Conservation (phyloP, 2,797 vertebrate species). For the Pristis pectinata region DNA sequence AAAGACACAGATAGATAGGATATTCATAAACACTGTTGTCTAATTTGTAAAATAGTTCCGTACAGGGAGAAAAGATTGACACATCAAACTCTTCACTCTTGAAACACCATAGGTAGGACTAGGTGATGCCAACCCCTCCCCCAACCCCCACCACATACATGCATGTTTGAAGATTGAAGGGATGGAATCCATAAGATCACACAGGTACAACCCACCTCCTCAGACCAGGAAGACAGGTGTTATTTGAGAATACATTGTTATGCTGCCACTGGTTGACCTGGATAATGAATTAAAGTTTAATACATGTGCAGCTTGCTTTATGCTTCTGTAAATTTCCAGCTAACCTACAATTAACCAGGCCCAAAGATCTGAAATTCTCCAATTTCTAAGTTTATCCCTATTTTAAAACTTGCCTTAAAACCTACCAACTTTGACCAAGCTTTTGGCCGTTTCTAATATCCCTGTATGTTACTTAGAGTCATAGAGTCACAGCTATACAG, state of each 20-base stretch:
- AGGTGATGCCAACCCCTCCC: background rate
- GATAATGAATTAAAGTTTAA: background rate
- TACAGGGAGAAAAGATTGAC: conserved; percentile 28
- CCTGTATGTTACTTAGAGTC: too few relatives aligned
- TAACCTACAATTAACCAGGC: background rate
- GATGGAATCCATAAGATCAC: background rate
- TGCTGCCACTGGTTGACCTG: background rate
- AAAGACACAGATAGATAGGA: conserved; percentile 40
- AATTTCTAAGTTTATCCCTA: background rate
- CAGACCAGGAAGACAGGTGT: background rate
- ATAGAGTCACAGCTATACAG: too few relatives aligned
- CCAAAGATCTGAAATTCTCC: background rate
- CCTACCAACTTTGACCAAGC: too few relatives aligned
- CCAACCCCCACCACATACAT: too few relatives aligned
- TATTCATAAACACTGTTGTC: conserved; percentile 26
- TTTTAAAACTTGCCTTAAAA: background rate
- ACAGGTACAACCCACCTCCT: background rate
- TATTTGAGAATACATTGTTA: background rate
- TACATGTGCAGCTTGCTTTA: background rate
- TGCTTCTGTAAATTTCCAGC: background rate
- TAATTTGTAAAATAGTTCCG: conserved; percentile 34
- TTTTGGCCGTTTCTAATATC: too few relatives aligned
- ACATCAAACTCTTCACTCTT: background rate
- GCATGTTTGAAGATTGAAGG: background rate
- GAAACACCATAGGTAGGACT: background rate